These are phyloP conservation scores for Erynnis tages DNA, from an alignment of 2,888 invertebrate species.

Conservation along the genomic window DNA sequence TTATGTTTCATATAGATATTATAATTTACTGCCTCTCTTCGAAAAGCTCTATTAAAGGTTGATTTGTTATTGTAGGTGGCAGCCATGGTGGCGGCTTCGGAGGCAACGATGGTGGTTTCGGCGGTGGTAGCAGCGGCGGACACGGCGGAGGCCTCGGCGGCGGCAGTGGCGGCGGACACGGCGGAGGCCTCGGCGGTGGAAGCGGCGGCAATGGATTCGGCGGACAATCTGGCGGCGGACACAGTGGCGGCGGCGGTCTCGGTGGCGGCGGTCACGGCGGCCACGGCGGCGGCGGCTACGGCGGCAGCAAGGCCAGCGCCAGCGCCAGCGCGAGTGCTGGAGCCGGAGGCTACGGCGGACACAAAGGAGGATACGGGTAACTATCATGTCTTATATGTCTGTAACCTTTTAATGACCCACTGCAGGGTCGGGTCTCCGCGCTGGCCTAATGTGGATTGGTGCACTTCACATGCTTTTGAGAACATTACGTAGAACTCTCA, in stretches of 20 bases:
- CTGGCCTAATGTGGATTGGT: too few species aligned
- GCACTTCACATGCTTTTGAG: too few species aligned
- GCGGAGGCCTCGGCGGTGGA: conserved; percentile 25
- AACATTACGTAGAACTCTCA: too few species aligned
- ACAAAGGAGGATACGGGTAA: conserved; percentile 51
- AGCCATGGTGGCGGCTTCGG: conserved; percentile 25
- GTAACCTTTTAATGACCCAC: too few species aligned
- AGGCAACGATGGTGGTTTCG: neutral
- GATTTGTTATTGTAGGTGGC: too few species aligned
- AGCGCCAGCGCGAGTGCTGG: conserved; percentile 34
- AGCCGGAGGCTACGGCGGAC: conserved; percentile 40
- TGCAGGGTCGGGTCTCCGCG: too few species aligned
- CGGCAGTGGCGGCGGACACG: conserved; percentile 27
- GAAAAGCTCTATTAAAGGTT: too few species aligned
- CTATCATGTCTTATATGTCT: neutral
- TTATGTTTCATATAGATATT: neutral
- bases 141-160: neutral
- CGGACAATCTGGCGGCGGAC: conserved; percentile 27
- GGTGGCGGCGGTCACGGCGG: conserved; percentile 25
- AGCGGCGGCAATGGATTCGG: conserved; percentile 34
- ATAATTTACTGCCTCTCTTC: too few species aligned
- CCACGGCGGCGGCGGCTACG: conserved; percentile 27
- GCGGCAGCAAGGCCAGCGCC: conserved; percentile 35
- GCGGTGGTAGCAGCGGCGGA: neutral
- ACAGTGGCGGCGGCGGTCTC: conserved; percentile 23